Evolutionary conservation across 35 echinoderm and acorn worm species (phyloP).

Genomic region (Patiria miniata): DNA sequence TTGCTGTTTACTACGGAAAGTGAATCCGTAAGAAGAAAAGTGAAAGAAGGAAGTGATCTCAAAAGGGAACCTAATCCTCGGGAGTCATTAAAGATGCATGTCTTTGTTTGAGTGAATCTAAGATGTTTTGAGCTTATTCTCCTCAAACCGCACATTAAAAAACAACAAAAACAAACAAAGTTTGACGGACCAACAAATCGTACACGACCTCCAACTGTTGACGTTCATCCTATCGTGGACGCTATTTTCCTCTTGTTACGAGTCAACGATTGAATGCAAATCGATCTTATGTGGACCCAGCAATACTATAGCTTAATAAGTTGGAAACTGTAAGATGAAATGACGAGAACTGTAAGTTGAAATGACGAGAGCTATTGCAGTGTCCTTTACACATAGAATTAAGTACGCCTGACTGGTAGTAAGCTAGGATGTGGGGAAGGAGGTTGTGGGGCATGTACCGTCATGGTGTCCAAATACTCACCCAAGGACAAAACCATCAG

Average conservation of each 20-base stretch:
- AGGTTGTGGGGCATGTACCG: constrained; percentile 92
- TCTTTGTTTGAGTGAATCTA: no score
- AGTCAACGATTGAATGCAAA: background rate
- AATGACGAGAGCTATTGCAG: background rate
- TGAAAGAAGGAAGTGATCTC: no score
- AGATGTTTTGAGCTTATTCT: no score
- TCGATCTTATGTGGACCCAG: background rate
- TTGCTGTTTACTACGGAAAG: no score
- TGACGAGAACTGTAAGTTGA: background rate
- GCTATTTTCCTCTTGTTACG: background rate
- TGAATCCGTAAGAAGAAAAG: no score
- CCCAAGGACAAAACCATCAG: constrained; percentile 24
- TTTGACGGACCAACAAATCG: no score
- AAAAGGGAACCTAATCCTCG: no score
- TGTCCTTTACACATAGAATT: background rate
- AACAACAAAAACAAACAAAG: no score
- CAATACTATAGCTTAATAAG: background rate
- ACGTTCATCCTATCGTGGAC: no score
- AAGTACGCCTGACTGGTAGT: constrained; percentile 77
- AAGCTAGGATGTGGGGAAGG: constrained; percentile 86
- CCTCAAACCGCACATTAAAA: no score
- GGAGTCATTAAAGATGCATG: no score
- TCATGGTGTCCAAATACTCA: constrained; percentile 81
- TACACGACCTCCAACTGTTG: no score
- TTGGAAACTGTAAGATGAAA: background rate